Percentiles rank a stretch among this genome's conserved stretches.
phyloP scores from a whole-genome alignment of 2,888 invertebrate species.

The Merodon equestris region DNA sequence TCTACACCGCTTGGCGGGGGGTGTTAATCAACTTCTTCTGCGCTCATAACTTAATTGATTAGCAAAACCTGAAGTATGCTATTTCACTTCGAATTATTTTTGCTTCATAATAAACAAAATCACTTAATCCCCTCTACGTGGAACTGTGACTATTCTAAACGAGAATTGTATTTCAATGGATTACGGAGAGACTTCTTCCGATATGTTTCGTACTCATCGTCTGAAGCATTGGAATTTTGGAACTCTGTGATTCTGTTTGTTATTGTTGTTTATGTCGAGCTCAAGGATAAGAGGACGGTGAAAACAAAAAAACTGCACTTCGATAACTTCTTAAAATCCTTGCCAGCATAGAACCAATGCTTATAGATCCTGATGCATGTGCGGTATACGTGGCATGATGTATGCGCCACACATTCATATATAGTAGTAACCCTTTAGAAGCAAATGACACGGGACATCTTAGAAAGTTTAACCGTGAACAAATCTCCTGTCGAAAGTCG shows the following conservation, averaged over 20 bases:
- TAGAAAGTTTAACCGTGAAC: constrained; percentile 62
- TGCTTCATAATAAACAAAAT: constrained; percentile 1
- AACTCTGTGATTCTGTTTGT: constrained; percentile 31
- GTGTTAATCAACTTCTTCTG: constrained; percentile 52
- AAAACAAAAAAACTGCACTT: constrained; percentile 22
- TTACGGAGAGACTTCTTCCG: background rate
- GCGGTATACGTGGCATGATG: background rate
- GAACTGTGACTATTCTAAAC: constrained; percentile 40
- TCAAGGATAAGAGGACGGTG: too few species aligned
- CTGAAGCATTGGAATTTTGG: constrained; percentile 38
- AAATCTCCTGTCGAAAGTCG: constrained; percentile 63
- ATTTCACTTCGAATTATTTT: constrained; percentile 4
- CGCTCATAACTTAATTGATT: constrained; percentile 53
- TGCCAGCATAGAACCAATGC: constrained; percentile 3
- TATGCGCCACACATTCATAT: constrained; percentile 13
- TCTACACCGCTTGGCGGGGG: constrained; percentile 5
- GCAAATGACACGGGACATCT: constrained; percentile 49
- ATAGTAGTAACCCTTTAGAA: constrained; percentile 50
- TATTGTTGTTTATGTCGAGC: background rate
- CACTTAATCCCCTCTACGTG: constrained; percentile 27
- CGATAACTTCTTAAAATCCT: constrained; percentile 47
- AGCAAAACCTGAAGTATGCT: constrained; percentile 10
- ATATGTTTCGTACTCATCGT: constrained; percentile 8
- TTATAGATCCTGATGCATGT: too few species aligned
- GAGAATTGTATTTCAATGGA: constrained; percentile 29